Evolutionary conservation across 1,140 invertebrate genomes (phyloP).

Genomic region (Drosophila sp.): DNA sequence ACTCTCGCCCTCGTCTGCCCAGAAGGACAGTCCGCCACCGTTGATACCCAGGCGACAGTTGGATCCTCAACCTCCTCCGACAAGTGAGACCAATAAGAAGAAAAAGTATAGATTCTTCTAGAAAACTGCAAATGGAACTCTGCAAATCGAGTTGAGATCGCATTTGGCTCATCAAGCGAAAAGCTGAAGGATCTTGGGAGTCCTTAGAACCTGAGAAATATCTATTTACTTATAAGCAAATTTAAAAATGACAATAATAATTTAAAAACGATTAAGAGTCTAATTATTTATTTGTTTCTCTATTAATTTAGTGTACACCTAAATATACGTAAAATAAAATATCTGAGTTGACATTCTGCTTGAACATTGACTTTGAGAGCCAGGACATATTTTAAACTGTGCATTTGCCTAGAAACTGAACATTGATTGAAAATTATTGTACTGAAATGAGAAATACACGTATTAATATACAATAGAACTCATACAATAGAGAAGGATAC

Average conservation of each 20-base stretch:
- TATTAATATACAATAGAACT: too few species aligned
- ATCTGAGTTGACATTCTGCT: not conserved
- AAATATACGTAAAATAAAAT: constrained; percentile 17
- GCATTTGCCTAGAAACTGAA: too few species aligned
- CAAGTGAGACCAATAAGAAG: constrained; percentile 54
- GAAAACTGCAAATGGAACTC: not conserved
- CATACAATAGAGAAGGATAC: too few species aligned
- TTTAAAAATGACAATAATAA: constrained; percentile 65
- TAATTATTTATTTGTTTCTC: constrained; percentile 59
- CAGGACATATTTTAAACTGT: too few species aligned
- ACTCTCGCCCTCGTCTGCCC: constrained; percentile 41
- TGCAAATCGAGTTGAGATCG: constrained; percentile 1
- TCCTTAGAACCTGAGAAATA: constrained; percentile 38
- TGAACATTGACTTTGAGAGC: not conserved
- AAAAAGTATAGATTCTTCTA: constrained; percentile 78
- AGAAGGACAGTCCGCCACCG: constrained; percentile 57
- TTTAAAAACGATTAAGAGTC: constrained; percentile 48
- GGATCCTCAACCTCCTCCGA: constrained; percentile 34
- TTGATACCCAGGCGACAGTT: constrained; percentile 57
- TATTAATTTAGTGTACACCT: constrained; percentile 33
- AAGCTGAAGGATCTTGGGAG: constrained; percentile 1
- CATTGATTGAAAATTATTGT: too few species aligned
- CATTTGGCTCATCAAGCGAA: constrained; percentile 11
- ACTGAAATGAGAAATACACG: too few species aligned
- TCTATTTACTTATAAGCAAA: constrained; percentile 43